Base-by-base conservation (phyloP, 2,797 vertebrate species). In the Coranthus polyacanthus region DNA sequence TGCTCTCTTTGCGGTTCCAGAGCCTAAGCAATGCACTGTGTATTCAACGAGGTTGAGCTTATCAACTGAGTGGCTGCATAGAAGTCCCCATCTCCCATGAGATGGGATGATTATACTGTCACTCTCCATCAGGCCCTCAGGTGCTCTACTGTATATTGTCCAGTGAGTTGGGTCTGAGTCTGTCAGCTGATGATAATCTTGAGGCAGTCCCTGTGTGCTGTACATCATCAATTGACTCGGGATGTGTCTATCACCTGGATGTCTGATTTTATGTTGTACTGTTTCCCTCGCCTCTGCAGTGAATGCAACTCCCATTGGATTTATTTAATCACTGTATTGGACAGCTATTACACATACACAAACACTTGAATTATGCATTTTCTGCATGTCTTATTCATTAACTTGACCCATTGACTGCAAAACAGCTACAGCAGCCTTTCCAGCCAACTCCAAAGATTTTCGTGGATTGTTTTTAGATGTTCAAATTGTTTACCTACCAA, bases 181-280 rank as follows among this genome's bases (percentile, higher is more conserved):
- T 73, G 59, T 76, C 52, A 75, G 51, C 62, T 55, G 57, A 62
- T 76, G 50, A 20, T 58, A 45, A 65, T 72, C 59, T 68, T 57
- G 47, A 26, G 12, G 58, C 29, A 24, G 37, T 53, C 42, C 47
- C 57, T 51, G 13, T 16, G 49, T 5, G 2, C 7, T 55, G 41
- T 51, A 59, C 43, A 65, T 62, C 47, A 69, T 58, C 59, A 71
- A 66, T 58, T 72, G 63, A 73, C 43, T 50, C 10, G n/a, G 38
- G 55, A 45, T 36, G 4, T 49, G 66, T 74, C 62, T 68, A 68
- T 80, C 67, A 77, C 46, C 66, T 4, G 37, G 53, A 57, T 64
- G 47, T 52, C 50, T 42, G 5, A 42, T 51, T 36, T 32, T 51
- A 39, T 59, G 47, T 72, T 26, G 13, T 53, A 24, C 44, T 38